Percentiles rank a stretch among this genome's conserved stretches.
phyloP scores from a whole-genome alignment of 2,888 invertebrate genomes.

The Synanthedon andrenaeformis region DNA sequence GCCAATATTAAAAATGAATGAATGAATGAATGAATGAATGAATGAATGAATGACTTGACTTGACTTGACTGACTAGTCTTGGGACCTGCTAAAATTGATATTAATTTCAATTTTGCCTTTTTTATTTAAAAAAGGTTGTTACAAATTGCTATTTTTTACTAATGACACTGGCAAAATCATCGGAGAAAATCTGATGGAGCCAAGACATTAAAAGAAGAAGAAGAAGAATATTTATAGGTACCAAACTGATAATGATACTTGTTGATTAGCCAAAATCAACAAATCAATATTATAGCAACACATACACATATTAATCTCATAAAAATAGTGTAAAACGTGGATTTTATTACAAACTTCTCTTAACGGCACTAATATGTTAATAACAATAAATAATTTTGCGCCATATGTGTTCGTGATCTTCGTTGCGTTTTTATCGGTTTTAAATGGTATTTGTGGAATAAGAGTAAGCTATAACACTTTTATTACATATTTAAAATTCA shows the following conservation, averaged over 20 bases:
- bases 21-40: no score
- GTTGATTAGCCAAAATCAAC: background rate
- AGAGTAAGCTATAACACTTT: slow-evolving; percentile 28
- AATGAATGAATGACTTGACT: no score
- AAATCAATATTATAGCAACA: background rate
- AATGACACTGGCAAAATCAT: no score
- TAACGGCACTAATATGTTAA: background rate
- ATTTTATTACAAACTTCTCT: background rate
- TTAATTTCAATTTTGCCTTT: no score
- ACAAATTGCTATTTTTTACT: no score
- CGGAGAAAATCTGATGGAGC: no score
- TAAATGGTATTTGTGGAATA: slow-evolving; percentile 16
- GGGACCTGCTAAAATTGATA: no score
- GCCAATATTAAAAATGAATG: no score
- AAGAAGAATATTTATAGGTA: no score
- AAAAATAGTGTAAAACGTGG: slow-evolving; percentile 1
- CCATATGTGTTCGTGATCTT: slow-evolving; percentile 7
- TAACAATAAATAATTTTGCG: background rate
- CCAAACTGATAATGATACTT: background rate
- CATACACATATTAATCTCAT: background rate
- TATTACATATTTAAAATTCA: background rate
- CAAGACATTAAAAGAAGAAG: no score
- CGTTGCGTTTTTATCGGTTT: slow-evolving; percentile 13
- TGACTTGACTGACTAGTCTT: no score
- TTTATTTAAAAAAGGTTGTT: no score